Evolutionary conservation across 2,888 invertebrate species (phyloP).

Genomic region (Eupsilia transversa): DNA sequence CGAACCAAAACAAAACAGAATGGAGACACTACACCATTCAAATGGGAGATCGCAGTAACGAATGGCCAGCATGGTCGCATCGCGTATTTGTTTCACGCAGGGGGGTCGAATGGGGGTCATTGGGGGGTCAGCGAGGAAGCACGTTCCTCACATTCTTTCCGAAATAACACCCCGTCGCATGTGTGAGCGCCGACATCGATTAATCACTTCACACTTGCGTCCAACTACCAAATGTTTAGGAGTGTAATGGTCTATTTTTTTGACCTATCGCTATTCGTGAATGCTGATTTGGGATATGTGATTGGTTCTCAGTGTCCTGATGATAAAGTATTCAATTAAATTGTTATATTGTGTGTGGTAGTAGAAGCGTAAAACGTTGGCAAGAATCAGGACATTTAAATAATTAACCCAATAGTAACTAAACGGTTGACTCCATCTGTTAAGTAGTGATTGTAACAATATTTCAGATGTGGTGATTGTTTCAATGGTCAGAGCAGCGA

Average conservation of each 20-base stretch:
- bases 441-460: slow-evolving; percentile 11
- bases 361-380: neutral
- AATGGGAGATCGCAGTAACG: slow-evolving; percentile 85
- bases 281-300: slow-evolving; percentile 26
- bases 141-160: slow-evolving; percentile 88
- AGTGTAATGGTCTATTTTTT: slow-evolving; percentile 74
- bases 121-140: slow-evolving; percentile 87
- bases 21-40: slow-evolving; percentile 85
- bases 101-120: slow-evolving; percentile 87
- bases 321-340: slow-evolving; percentile 1
- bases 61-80: slow-evolving; percentile 82
- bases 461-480: too few relatives aligned
- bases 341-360: neutral
- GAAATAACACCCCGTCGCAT: slow-evolving; percentile 86
- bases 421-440: neutral
- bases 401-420: neutral
- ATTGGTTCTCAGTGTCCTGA: slow-evolving; percentile 3
- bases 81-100: slow-evolving; percentile 83
- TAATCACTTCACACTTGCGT: slow-evolving; percentile 87
- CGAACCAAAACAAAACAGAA: slow-evolving; percentile 74
- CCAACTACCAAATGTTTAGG: slow-evolving; percentile 70
- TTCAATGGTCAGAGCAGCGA: neutral
- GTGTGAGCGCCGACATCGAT: slow-evolving; percentile 81
- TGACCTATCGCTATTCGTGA: slow-evolving; percentile 50
- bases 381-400: neutral